Evolutionary conservation across 2,797 vertebrate species (phyloP).

Genomic region (Pipistrellus kuhlii): DNA sequence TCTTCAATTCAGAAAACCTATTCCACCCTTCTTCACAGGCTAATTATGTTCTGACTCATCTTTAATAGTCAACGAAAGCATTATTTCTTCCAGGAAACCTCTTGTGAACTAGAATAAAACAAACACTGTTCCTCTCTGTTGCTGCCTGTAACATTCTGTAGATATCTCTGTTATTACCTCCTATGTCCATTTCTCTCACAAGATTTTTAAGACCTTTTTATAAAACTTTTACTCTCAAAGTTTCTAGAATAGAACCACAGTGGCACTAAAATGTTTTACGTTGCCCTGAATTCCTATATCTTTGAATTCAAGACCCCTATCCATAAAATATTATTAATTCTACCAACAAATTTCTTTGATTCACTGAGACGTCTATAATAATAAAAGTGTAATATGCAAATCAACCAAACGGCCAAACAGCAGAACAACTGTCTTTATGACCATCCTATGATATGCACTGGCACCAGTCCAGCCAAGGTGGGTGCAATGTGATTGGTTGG

Average conservation of each 20-base stretch:
- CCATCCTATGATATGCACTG: too few relatives aligned
- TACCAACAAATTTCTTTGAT: not conserved
- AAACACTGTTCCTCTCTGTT: not conserved
- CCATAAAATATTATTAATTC: not conserved
- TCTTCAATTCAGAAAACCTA: constrained; percentile 53
- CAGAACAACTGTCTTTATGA: too few relatives aligned
- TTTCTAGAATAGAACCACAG: not conserved
- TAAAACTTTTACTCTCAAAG: not conserved
- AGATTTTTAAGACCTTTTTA: not conserved
- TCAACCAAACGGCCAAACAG: too few relatives aligned
- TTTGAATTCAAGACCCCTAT: not conserved
- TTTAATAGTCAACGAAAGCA: constrained; percentile 59
- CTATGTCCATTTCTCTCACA: not conserved
- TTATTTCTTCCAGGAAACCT: constrained; percentile 70
- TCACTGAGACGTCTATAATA: not conserved
- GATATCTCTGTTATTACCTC: not conserved
- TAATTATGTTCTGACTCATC: constrained; percentile 77
- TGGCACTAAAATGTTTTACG: not conserved
- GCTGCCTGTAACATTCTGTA: not conserved
- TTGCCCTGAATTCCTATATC: constrained; percentile 9
- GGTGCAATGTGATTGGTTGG: too few relatives aligned
- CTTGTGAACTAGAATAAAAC: constrained; percentile 55
- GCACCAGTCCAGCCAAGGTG: too few relatives aligned
- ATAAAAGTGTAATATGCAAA: too few relatives aligned
- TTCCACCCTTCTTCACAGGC: constrained; percentile 39